Percentiles rank a stretch among this genome's conserved stretches.
Conservation (phyloP, 2,797 vertebrate genomes). For the Mycteria americana region DNA sequence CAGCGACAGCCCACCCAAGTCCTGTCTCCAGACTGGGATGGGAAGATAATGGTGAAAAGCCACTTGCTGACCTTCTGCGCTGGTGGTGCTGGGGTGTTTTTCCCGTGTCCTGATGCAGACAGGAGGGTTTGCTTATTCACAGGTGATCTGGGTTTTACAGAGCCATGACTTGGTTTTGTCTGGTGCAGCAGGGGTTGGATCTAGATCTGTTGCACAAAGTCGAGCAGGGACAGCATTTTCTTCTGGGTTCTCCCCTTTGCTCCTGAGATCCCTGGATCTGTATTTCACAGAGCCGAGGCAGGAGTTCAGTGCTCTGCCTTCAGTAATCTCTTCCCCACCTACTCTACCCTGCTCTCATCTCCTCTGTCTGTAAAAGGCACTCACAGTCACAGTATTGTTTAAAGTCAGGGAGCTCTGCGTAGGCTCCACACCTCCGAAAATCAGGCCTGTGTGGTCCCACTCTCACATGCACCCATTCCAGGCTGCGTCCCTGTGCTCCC, state of each 20-base stretch:
- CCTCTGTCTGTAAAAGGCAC: neutral
- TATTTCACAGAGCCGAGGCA: neutral
- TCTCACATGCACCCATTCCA: neutral
- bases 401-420: neutral
- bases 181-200: neutral
- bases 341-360: neutral
- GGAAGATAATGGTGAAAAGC: neutral
- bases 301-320: neutral
- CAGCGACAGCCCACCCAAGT: neutral
- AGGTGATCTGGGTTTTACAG: neutral
- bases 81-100: neutral
- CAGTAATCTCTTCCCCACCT: neutral
- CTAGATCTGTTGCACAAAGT: neutral
- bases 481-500: neutral
- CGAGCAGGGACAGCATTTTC: neutral
- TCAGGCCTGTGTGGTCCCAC: neutral
- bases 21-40: neutral
- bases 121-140: neutral
- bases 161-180: neutral
- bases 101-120: neutral
- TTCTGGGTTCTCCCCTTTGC: neutral
- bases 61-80: fast-evolving
- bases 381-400: neutral
- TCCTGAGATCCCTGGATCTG: neutral
- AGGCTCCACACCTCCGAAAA: neutral